Conservation (phyloP, 2,888 invertebrate species). For the Nebria brevicollis region DNA sequence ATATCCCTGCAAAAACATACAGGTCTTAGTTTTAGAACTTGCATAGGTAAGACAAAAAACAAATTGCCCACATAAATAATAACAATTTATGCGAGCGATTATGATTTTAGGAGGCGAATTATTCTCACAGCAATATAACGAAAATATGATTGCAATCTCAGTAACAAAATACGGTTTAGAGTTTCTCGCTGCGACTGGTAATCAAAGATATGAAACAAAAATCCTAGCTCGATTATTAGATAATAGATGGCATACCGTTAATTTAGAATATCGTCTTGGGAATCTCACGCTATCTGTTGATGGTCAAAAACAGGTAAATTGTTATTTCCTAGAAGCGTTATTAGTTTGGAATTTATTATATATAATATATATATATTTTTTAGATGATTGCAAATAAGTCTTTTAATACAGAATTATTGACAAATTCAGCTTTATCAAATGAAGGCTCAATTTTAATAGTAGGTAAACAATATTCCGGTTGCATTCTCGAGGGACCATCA, state of each 20-base stretch:
- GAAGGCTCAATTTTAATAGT: constrained; percentile 79
- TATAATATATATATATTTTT: constrained; percentile 46
- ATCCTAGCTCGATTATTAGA: constrained; percentile 77
- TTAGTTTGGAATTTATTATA: too few species aligned
- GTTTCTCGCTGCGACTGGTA: constrained; percentile 63
- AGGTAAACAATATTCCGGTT: constrained; percentile 84
- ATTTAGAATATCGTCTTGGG: constrained; percentile 71
- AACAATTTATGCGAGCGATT: not conserved
- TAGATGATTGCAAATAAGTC: constrained; percentile 82
- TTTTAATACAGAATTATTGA: constrained; percentile 79
- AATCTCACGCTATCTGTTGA: constrained; percentile 68
- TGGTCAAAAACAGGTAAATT: constrained; percentile 67
- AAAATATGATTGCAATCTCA: constrained; percentile 59
- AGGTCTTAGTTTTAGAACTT: constrained; percentile 84
- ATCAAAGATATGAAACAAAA: constrained; percentile 69
- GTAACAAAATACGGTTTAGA: constrained; percentile 63
- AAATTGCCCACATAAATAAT: too few species aligned
- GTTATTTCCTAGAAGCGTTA: too few species aligned
- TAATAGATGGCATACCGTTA: constrained; percentile 84
- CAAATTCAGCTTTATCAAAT: constrained; percentile 76
- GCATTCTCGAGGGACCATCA: constrained; percentile 87
- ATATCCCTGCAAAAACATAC: constrained; percentile 83
- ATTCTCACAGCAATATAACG: constrained; percentile 75
- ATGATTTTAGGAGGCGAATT: constrained; percentile 71
- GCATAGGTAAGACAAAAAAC: constrained; percentile 65